phyloP scores from a whole-genome alignment of 2,113 vertebrate genomes.

The Bambusicola thoracicus region DNA sequence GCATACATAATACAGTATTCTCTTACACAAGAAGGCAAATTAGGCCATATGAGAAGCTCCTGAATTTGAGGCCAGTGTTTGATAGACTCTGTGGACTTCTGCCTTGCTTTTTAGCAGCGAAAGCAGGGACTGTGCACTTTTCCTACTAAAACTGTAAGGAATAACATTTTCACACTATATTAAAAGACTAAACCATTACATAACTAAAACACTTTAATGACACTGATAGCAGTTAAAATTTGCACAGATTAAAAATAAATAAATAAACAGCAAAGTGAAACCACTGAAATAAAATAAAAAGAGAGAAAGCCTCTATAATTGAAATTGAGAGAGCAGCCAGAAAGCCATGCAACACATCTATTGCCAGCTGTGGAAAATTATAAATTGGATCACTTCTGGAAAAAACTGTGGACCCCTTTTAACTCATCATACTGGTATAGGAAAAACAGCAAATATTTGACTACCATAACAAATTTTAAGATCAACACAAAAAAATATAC shows the following conservation, averaged over 20 bases:
- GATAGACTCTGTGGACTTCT: neutral
- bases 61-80: neutral
- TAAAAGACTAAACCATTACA: neutral
- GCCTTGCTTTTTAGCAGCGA: neutral
- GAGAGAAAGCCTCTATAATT: neutral
- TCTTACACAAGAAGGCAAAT: neutral
- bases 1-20: neutral
- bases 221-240: neutral
- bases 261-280: slow-evolving; percentile 22
- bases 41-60: neutral
- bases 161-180: slow-evolving; percentile 11
- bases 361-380: slow-evolving; percentile 64
- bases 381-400: slow-evolving; percentile 66
- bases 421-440: neutral
- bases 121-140: neutral
- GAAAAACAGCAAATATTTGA: slow-evolving; percentile 48
- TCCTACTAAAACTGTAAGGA: slow-evolving; percentile 18
- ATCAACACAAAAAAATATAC: slow-evolving; percentile 12
- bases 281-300: slow-evolving; percentile 1
- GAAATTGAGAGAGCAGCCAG: slow-evolving; percentile 36
- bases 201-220: slow-evolving; percentile 20
- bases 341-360: slow-evolving; percentile 43
- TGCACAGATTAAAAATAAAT: neutral
- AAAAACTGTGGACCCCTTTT: slow-evolving; percentile 57
- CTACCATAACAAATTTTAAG: slow-evolving; percentile 60